Percentiles rank a stretch among this genome's conserved stretches.
These are phyloP conservation scores for Prionchulus punctatus DNA, from an alignment of 2,888 invertebrate genomes.

Conservation along the genomic window DNA sequence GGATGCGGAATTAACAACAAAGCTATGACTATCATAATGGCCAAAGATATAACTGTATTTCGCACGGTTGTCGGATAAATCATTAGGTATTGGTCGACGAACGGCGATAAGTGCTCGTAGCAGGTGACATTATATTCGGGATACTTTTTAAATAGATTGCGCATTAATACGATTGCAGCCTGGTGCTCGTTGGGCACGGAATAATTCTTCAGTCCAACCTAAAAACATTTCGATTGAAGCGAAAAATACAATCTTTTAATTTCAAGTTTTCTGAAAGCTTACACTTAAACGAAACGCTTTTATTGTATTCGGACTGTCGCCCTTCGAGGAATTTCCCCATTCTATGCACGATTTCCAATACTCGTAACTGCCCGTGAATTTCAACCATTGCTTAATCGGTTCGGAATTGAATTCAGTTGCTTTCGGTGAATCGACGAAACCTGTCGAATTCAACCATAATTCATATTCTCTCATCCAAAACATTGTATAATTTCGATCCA, in stretches of 20 bases:
- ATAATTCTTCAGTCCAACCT: not conserved
- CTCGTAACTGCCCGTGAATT: not conserved
- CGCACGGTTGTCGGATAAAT: slow-evolving; percentile 27
- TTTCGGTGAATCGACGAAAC: not conserved
- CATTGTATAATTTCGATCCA: slow-evolving; percentile 28
- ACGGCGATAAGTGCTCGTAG: slow-evolving; percentile 24
- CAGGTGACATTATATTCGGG: slow-evolving; percentile 15
- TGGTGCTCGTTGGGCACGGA: not conserved
- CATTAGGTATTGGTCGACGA: slow-evolving; percentile 30
- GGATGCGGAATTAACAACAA: slow-evolving; percentile 81
- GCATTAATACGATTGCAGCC: not conserved
- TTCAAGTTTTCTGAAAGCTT: too few species aligned
- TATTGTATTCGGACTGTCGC: not conserved
- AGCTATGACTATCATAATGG: slow-evolving; percentile 81
- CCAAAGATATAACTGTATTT: slow-evolving; percentile 68
- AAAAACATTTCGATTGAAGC: too few species aligned
- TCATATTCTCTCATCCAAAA: slow-evolving; percentile 26
- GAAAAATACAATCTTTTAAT: too few species aligned
- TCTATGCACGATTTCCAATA: not conserved
- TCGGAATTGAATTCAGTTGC: not conserved
- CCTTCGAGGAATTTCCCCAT: not conserved
- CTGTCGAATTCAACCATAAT: slow-evolving; percentile 22
- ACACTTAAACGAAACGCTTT: slow-evolving; percentile 3
- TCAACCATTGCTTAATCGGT: not conserved
- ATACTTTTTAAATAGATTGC: slow-evolving; percentile 4